These are phyloP conservation scores for Macquaria australasica DNA, from an alignment of 2,113 vertebrate genomes.

Conservation along the genomic window DNA sequence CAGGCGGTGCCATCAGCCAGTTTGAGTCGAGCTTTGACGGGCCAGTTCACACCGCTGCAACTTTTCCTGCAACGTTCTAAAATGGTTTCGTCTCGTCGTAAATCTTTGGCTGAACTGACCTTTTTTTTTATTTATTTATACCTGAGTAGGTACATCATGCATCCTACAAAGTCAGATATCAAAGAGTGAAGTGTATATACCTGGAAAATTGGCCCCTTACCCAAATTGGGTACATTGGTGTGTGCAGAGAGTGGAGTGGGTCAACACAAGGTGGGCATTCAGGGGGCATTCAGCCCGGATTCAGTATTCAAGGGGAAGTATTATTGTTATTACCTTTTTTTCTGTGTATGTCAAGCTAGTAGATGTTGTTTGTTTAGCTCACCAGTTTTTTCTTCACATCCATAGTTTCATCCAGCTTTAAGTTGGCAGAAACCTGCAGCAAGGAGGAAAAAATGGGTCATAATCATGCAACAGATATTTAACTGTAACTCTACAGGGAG, in stretches of 20 bases:
- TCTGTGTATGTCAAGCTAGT: neutral
- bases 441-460: neutral
- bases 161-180: neutral
- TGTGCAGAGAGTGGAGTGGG: neutral
- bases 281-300: too few species aligned
- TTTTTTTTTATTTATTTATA: too few species aligned
- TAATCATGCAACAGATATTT: neutral
- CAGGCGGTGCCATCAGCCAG: too few species aligned
- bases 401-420: constrained; percentile 94
- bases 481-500: neutral
- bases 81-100: too few species aligned
- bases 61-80: too few species aligned
- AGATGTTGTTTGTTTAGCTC: constrained; percentile 62
- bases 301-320: neutral
- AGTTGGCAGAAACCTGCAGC: constrained; percentile 92
- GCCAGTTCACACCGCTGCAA: too few species aligned
- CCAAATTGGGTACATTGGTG: neutral
- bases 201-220: neutral
- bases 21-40: too few species aligned
- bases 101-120: too few species aligned
- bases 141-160: neutral
- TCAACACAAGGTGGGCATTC: neutral
- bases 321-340: neutral
- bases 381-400: constrained; percentile 97
- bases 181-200: neutral